Conservation (phyloP, 1,140 invertebrate species). For the Zaprionus gabonicus region DNA sequence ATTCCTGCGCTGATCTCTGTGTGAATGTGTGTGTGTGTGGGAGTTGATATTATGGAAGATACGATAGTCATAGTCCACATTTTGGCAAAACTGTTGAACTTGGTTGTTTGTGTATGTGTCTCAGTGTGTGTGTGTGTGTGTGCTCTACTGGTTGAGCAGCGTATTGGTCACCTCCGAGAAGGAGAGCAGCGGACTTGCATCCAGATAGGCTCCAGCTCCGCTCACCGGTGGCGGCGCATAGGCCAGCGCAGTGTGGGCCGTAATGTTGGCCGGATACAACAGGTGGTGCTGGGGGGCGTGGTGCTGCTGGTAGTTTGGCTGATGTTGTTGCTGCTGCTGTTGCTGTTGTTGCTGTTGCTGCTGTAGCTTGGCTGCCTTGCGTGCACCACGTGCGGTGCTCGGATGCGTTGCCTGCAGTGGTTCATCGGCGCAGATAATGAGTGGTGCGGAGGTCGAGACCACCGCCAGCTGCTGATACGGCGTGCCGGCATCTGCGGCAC, state of each 20-base stretch:
- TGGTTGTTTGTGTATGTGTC: constrained; percentile 38
- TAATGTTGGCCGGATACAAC: constrained; percentile 85
- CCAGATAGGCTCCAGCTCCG: constrained; percentile 86
- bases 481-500: constrained; percentile 25
- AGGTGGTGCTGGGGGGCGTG: constrained; percentile 86
- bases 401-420: constrained; percentile 23
- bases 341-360: constrained; percentile 65
- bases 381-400: constrained; percentile 41
- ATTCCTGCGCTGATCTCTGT: constrained; percentile 12
- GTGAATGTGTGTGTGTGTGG: constrained; percentile 8
- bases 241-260: constrained; percentile 85
- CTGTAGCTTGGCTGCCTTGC: constrained; percentile 61
- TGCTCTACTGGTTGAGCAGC: constrained; percentile 88
- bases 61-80: constrained; percentile 84
- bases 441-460: constrained; percentile 56
- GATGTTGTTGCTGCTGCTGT: constrained; percentile 55
- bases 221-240: constrained; percentile 67
- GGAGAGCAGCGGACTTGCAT: constrained; percentile 92
- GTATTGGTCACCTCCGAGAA: constrained; percentile 94
- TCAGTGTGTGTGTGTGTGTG: constrained; percentile 4
- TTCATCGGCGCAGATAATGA: constrained; percentile 63
- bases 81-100: constrained; percentile 83
- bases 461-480: constrained; percentile 74
- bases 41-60: constrained; percentile 79
- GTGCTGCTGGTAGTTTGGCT: constrained; percentile 69